Evolutionary conservation across 2,797 vertebrate species (phyloP).

Genomic region (Ciconia nigra): DNA sequence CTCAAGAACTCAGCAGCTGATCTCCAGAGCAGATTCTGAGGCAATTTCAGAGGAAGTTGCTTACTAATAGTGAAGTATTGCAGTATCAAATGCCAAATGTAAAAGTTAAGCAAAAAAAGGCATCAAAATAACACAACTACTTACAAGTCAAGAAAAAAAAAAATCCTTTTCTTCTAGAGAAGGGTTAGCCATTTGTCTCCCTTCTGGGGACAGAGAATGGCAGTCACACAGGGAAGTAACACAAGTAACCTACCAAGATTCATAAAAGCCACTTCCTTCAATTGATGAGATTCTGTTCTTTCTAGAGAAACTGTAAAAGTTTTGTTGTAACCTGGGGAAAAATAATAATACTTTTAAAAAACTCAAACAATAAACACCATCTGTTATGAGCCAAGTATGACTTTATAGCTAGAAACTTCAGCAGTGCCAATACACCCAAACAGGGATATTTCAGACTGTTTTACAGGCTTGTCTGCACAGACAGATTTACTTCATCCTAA

Average conservation of each 20-base stretch:
- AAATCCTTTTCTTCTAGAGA: neutral
- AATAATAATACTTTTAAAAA: neutral
- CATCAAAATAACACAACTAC: neutral
- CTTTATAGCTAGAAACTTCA: neutral
- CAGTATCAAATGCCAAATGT: neutral
- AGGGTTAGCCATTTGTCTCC: neutral
- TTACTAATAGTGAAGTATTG: neutral
- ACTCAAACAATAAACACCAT: neutral
- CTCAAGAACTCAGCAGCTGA: neutral
- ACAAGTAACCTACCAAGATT: conserved; percentile 82
- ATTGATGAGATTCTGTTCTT: conserved; percentile 35
- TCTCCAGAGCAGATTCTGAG: neutral
- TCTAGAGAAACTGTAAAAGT: conserved; percentile 83
- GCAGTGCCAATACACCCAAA: neutral
- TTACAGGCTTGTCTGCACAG: neutral
- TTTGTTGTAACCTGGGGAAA: conserved; percentile 85
- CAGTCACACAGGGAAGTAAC: neutral
- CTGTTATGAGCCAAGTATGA: neutral
- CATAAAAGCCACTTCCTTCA: conserved; percentile 81
- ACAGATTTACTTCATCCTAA: neutral
- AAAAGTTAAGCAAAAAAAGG: neutral
- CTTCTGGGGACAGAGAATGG: neutral
- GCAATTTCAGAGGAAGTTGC: neutral
- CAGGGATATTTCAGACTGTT: neutral
- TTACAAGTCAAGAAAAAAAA: neutral